Evolutionary conservation across 2,113 vertebrate genomes (phyloP).

Genomic region (Eclectus roratus): DNA sequence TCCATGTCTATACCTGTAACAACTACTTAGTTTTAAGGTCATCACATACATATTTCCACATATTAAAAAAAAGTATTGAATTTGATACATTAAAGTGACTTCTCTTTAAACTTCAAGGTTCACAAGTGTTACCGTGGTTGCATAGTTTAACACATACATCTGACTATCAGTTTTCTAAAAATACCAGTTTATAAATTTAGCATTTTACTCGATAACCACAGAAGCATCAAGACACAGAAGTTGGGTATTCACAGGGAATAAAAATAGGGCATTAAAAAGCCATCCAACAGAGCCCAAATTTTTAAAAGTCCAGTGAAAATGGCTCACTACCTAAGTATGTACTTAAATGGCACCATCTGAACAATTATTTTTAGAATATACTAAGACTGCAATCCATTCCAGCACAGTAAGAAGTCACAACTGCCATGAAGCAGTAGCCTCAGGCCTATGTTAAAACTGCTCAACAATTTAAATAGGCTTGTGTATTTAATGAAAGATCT

Average conservation of each 20-base stretch:
- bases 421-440: constrained; percentile 38
- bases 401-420: constrained; percentile 41
- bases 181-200: not conserved
- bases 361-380: constrained; percentile 61
- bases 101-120: not conserved
- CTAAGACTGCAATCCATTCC: constrained; percentile 19
- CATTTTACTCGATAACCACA: constrained; percentile 5
- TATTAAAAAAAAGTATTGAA: not conserved
- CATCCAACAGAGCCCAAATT: not conserved
- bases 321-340: constrained; percentile 29
- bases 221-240: not conserved
- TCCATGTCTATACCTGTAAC: not conserved
- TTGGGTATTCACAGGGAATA: not conserved
- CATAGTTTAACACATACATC: not conserved
- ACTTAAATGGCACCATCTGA: constrained; percentile 40
- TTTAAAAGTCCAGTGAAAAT: constrained; percentile 24
- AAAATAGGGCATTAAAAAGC: not conserved
- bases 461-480: not conserved
- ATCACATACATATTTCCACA: not conserved
- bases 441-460: not conserved
- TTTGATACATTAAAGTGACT: not conserved
- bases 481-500: constrained; percentile 9
- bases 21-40: not conserved
- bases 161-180: not conserved
- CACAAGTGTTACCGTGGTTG: not conserved